Percentiles rank a stretch among this genome's conserved stretches.
These are phyloP conservation scores for Paracanthobrama guichenoti DNA, from an alignment of 2,113 vertebrate species.

Conservation along the genomic window DNA sequence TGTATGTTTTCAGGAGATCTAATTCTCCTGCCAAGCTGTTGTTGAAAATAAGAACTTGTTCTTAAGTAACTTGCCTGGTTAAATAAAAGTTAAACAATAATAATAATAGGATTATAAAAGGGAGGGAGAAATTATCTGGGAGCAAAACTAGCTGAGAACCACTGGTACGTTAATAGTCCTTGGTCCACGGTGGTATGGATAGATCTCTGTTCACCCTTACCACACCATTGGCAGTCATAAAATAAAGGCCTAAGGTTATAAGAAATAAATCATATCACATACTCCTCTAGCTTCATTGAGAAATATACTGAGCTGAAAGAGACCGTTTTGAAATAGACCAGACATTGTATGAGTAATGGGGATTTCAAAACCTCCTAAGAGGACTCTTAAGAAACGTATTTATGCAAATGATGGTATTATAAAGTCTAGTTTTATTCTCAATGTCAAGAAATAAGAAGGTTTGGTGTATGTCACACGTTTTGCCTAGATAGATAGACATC, in stretches of 20 bases:
- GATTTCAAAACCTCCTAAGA: neutral
- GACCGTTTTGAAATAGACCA: neutral
- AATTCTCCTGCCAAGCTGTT: too few species aligned
- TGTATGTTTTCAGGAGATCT: too few species aligned
- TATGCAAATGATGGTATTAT: neutral
- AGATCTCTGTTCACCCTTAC: neutral
- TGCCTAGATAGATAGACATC: too few species aligned
- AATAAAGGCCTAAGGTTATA: conserved; percentile 2
- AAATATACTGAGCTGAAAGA: neutral
- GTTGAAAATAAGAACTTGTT: too few species aligned
- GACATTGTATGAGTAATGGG: neutral
- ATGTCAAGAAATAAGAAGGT: neutral
- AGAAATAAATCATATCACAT: neutral
- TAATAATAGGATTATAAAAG: neutral
- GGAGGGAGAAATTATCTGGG: neutral
- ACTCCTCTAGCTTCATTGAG: neutral
- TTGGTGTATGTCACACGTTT: neutral
- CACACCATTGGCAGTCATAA: neutral
- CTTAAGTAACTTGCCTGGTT: too few species aligned
- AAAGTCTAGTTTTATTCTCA: neutral
- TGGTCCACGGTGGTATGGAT: neutral
- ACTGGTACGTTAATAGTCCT: neutral
- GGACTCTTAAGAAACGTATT: neutral
- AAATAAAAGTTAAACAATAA: too few species aligned
- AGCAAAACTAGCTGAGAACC: neutral